Conservation (phyloP, 2,113 vertebrate species). For the Thinocorus orbignyianus region DNA sequence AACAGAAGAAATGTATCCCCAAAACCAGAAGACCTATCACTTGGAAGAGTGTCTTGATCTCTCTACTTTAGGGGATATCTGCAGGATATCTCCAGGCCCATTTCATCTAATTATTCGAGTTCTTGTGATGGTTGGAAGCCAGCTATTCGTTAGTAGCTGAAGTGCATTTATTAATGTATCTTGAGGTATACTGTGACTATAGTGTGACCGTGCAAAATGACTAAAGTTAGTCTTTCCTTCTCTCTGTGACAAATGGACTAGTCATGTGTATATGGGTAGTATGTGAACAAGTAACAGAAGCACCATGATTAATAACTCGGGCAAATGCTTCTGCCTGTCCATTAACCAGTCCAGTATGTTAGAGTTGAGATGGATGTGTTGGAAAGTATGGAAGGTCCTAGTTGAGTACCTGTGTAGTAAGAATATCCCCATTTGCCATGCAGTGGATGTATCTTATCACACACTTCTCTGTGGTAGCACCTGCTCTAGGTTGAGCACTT, state of each 20-base stretch:
- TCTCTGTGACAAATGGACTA: background rate
- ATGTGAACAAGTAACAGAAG: background rate
- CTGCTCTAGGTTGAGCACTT: background rate
- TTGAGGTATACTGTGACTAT: background rate
- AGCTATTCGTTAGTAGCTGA: background rate
- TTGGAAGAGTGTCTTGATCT: background rate
- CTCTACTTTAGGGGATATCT: background rate
- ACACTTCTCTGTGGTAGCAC: background rate
- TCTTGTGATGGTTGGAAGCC: background rate
- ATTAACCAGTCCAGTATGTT: background rate
- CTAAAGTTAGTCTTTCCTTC: background rate
- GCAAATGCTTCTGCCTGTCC: background rate
- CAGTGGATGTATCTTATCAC: background rate
- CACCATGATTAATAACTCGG: background rate
- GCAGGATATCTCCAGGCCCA: background rate
- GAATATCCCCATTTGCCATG: background rate
- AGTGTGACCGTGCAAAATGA: background rate
- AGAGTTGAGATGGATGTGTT: background rate
- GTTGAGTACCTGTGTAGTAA: background rate
- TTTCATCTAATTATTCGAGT: background rate
- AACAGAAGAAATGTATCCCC: background rate
- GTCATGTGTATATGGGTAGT: background rate
- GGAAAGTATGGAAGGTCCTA: background rate
- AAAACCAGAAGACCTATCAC: background rate
- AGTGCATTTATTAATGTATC: background rate